Conservation (phyloP, 30 jellyfish, hydroid and myxozoan genomes). For the Aurelia sp. region DNA sequence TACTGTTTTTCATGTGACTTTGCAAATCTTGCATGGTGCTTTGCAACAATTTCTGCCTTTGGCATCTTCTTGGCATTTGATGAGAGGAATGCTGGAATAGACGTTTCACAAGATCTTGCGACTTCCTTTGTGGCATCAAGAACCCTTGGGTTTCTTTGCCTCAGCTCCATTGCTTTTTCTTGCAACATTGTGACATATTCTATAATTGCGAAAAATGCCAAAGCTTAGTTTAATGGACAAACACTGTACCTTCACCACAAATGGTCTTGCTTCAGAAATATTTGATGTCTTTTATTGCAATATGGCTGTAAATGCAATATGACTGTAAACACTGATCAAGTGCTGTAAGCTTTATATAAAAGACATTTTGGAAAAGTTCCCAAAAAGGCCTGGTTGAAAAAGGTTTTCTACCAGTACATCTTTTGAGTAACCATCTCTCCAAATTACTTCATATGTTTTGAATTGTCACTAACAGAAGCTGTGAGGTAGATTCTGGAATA, state of each 20-base stretch:
- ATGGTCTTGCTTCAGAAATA: neutral
- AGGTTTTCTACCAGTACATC: too few relatives aligned
- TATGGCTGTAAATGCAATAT: too few relatives aligned
- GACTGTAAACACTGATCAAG: too few relatives aligned
- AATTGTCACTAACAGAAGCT: too few relatives aligned
- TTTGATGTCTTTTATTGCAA: too few relatives aligned
- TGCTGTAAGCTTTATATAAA: too few relatives aligned
- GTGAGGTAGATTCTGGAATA: too few relatives aligned
- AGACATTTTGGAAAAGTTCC: too few relatives aligned
- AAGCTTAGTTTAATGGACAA: neutral
- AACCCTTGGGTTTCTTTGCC: slow-evolving; percentile 9
- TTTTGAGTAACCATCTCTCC: too few relatives aligned
- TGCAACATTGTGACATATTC: slow-evolving; percentile 12
- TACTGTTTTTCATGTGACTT: neutral
- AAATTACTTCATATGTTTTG: too few relatives aligned
- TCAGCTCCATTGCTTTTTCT: slow-evolving; percentile 1
- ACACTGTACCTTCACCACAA: neutral
- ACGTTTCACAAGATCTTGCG: neutral
- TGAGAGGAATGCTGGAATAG: slow-evolving; percentile 5
- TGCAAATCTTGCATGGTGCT: slow-evolving; percentile 20
- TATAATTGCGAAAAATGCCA: neutral
- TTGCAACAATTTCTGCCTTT: slow-evolving; percentile 7
- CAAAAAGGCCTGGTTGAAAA: too few relatives aligned
- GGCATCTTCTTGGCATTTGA: slow-evolving; percentile 1
- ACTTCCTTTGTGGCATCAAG: neutral